Evolutionary conservation across 2,797 vertebrate species (phyloP), one percentile per base, ranked within the genome.

Genomic region (Epinephelus coioides): DNA sequence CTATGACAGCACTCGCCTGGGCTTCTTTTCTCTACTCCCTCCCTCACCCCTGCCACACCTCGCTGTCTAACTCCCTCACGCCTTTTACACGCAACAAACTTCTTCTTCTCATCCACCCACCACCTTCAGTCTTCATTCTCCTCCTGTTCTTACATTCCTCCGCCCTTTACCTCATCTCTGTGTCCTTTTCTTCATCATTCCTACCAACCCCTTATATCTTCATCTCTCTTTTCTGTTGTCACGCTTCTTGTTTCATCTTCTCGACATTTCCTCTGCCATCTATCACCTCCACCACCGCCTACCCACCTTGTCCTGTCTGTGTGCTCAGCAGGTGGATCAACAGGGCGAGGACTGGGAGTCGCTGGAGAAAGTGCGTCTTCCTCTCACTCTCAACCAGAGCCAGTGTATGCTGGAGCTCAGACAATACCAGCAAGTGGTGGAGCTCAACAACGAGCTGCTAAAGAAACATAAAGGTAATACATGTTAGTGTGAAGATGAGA

Each of bases 351-450:
- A 96, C 93, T 94, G 94, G 94, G 91, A 94, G 57, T 96, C 93
- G 0, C 91, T 96, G 87, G 95, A 95, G 91, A 96, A 94, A 19
- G 95, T 96, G 30, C 82, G 92, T 7, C 88, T 96, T 47, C 95
- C 96, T 0, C 85, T 96, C 76, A 88, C 79, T 11, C 94, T 96
- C 47, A 96, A 96, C 89, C 90, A 96, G 53, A 95, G 96, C 89
- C 95, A 96, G 76, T 96, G 95, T 78, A 69, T 91, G 88, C 86
- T 96, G 86, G 95, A 96, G 89, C 90, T 96, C 73, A 74, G 89
- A 17, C 82, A 94, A 25, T 85, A 93, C 74, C 77, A 92, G 54
- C 81, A 87, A 73, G 96, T 96, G 73, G 91, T 96, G 88, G 87
- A 93, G 63, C 86, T 95, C 74, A 95, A 92, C 77, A 84, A 44